phyloP scores from a whole-genome alignment of 2,113 vertebrate genomes.

The Lepus timidus region DNA sequence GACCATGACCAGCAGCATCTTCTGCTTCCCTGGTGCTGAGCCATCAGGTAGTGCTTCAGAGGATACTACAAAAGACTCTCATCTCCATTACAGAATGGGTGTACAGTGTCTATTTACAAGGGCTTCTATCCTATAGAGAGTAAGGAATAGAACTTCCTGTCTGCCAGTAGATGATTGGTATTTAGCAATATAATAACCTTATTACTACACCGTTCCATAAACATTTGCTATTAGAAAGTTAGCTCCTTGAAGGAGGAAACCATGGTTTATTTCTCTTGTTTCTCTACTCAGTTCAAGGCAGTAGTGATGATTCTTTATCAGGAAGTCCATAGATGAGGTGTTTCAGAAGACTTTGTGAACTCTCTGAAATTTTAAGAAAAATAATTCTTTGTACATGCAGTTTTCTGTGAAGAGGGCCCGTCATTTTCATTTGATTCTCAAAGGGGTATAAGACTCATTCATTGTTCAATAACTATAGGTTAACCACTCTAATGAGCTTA shows the following conservation, averaged over 20 bases:
- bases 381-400: neutral
- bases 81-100: neutral
- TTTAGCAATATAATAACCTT: neutral
- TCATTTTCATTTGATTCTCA: conserved; percentile 11
- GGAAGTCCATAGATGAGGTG: neutral
- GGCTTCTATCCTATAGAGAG: neutral
- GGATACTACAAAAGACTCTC: neutral
- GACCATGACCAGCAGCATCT: neutral
- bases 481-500: neutral
- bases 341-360: neutral
- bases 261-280: neutral
- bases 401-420: neutral
- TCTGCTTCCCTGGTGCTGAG: neutral
- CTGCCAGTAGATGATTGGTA: neutral
- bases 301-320: conserved; percentile 32
- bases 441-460: neutral
- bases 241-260: neutral
- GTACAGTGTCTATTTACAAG: neutral
- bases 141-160: neutral
- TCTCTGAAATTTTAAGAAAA: conserved; percentile 34
- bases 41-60: neutral
- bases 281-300: neutral
- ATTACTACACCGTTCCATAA: conserved; percentile 23
- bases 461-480: neutral
- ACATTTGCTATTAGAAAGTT: neutral